These are phyloP conservation scores for Pituophis catenifer DNA, from an alignment of 2,113 vertebrate genomes.

Conservation along the genomic window DNA sequence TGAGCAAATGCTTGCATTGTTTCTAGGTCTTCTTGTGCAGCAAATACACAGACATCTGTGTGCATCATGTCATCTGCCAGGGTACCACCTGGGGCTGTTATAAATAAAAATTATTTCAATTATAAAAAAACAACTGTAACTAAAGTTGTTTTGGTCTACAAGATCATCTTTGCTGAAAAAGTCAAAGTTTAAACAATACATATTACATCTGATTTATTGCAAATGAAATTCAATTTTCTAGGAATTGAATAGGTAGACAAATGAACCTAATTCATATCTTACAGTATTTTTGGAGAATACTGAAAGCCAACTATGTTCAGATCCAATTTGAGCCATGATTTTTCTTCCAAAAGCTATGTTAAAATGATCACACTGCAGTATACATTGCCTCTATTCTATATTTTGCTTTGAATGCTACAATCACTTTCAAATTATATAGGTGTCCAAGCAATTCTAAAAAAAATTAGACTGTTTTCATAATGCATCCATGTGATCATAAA, in stretches of 20 bases:
- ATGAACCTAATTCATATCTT: neutral
- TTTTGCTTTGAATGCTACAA: neutral
- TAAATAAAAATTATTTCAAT: conserved; percentile 10
- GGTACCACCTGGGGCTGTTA: conserved; percentile 92
- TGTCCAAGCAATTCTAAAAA: neutral
- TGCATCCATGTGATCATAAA: neutral
- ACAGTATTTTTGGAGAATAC: neutral
- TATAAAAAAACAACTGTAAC: neutral
- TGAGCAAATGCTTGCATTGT: conserved; percentile 99
- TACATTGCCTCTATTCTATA: neutral
- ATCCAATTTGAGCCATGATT: neutral
- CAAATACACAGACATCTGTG: conserved; percentile 96
- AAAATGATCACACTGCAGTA: neutral
- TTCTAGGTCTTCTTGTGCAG: conserved; percentile 97
- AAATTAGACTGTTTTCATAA: neutral
- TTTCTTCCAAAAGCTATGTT: neutral
- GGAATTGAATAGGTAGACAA: neutral
- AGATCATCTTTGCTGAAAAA: neutral
- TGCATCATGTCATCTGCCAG: conserved; percentile 97
- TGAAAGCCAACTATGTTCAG: neutral
- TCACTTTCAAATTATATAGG: neutral
- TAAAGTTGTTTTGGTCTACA: neutral
- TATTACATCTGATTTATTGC: neutral
- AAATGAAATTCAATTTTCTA: neutral
- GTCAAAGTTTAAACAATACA: neutral